A percentile compares a stretch with the other conserved stretches of the same genome.
Conservation (phyloP, 2,113 vertebrate species). For the Actenoides lindsayi region DNA sequence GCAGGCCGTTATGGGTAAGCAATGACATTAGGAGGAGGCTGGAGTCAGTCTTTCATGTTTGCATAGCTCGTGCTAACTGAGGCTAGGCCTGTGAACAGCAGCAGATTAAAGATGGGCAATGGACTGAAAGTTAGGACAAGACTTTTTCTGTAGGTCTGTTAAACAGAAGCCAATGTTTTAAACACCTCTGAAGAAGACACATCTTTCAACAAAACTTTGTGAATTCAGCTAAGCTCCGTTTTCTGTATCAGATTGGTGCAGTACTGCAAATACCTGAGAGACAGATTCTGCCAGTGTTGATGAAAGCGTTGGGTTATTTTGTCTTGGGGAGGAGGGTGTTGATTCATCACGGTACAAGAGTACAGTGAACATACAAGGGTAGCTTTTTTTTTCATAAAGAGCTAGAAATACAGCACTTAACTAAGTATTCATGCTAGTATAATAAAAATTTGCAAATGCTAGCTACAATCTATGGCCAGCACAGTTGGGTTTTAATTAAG, state of each 20-base stretch:
- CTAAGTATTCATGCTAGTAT: neutral
- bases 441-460: neutral
- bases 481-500: neutral
- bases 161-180: neutral
- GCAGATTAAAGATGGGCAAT: neutral
- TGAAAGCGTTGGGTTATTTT: neutral
- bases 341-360: neutral
- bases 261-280: neutral
- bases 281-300: neutral
- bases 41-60: neutral
- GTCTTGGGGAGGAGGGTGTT: neutral
- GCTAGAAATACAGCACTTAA: neutral
- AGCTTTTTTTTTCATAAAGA: neutral
- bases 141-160: neutral
- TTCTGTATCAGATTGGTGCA: neutral
- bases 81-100: neutral
- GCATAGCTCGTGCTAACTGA: neutral
- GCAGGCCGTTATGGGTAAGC: constrained; percentile 87
- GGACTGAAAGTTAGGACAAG: neutral
- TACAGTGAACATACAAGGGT: neutral
- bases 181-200: neutral
- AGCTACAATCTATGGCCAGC: neutral
- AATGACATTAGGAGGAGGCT: neutral
- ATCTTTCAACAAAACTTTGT: neutral
- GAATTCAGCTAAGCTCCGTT: neutral